Conservation (phyloP, 1,140 invertebrate genomes). For the Drosophila saltans region DNA sequence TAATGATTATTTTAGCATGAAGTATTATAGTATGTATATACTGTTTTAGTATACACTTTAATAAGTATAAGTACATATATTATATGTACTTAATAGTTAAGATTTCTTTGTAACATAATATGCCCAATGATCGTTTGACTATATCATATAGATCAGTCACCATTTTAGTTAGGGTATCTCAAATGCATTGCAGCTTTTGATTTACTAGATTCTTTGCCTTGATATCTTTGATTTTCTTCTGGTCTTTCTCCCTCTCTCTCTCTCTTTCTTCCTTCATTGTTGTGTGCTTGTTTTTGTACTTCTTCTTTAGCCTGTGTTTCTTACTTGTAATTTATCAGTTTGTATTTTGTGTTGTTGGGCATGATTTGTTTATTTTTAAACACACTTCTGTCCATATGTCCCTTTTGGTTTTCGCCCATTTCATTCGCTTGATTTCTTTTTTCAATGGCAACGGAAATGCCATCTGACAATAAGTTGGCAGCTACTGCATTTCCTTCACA, state of each 20-base stretch:
- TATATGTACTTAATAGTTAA: too few relatives aligned
- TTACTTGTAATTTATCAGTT: constrained; percentile 36
- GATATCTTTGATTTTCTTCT: constrained; percentile 3
- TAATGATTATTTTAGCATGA: too few relatives aligned
- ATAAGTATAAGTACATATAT: too few relatives aligned
- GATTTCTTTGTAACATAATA: too few relatives aligned
- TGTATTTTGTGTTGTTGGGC: constrained; percentile 40
- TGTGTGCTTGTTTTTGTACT: background rate
- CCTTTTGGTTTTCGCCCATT: constrained; percentile 34
- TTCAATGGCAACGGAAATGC: constrained; percentile 73
- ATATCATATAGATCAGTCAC: too few relatives aligned
- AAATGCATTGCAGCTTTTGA: too few relatives aligned
- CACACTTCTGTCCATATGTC: constrained; percentile 49
- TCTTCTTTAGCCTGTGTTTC: constrained; percentile 51
- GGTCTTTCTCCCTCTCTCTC: background rate
- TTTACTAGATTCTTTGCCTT: too few relatives aligned
- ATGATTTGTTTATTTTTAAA: constrained; percentile 80
- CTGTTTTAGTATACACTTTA: too few relatives aligned
- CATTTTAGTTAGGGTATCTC: too few relatives aligned
- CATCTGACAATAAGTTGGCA: constrained; percentile 41
- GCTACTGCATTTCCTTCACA: constrained; percentile 34
- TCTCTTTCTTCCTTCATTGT: background rate
- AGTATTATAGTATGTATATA: too few relatives aligned
- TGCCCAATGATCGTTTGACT: too few relatives aligned
- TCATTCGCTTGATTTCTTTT: constrained; percentile 4